Evolutionary conservation across 2,797 vertebrate species (phyloP), one percentile per base, ranked within the genome.

Genomic region (Alosa sapidissima): DNA sequence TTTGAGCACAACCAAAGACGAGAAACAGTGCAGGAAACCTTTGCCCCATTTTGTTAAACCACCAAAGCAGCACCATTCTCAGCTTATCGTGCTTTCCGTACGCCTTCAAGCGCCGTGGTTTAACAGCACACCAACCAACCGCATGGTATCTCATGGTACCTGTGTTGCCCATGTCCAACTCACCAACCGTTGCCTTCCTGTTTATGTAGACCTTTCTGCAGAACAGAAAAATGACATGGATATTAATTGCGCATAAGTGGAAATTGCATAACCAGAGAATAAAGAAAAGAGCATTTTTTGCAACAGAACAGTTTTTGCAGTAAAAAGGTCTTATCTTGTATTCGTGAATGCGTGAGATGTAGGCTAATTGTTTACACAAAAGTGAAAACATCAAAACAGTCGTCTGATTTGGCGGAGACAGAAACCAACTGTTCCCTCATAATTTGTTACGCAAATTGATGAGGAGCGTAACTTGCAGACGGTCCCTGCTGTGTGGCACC

Each of bases 391-490:
- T 28, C n/a, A 24, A n/a, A 9, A 62, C 58, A 24, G 58, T 24
- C 5, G 58, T 24, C 58, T 60, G 21, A 60, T 24, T 24, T 9
- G 58, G n/a, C 16, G 33, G 33, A 75, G 13, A 72, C 65, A 72
- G 65, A 28, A 8, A 11, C 72, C 36, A 78, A 78, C 21, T 47
- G 72, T 78, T 45, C 36, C 41, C 72, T 78, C 7, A 19, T 6
- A 19, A n/a, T 78, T 47, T 78, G 72, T 78, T 78, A 47, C 72
- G 72, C 41, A 78, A 78, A 78, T 19, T 78, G 41, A 14, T 21
- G 41, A 47, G 72, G 41, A 45, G 19, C 16, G 41, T 78, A 78
- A 78, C 72, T 78, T 78, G 72, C 72, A 78, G 14, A 78, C 72
- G 41, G 72, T 78, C 72, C 72, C 72, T 78, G 21, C 41, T 21